Evolutionary conservation across 1,140 invertebrate species (phyloP), one percentile per base, ranked within the genome.

Genomic region (Aphaenogaster rudis): DNA sequence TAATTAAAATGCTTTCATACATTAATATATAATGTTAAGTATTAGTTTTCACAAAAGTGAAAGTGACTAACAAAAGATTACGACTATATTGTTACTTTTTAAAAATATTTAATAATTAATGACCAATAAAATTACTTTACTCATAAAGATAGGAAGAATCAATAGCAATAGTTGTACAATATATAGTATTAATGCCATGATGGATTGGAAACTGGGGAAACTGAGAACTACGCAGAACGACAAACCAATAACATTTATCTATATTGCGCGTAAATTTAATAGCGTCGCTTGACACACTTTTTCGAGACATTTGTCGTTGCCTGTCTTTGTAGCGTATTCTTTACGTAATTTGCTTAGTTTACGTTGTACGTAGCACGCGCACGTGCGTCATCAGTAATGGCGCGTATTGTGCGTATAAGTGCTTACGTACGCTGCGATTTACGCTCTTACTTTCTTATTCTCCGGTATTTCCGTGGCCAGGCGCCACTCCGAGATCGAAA

Each of bases 391-490:
- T 48, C 67, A 87, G 59, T 77, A 88, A 90, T 64, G 39, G 57
- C 61, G 87, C 77, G 88, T 64, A 88, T 69, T 63, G 88, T 85
- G 71, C 64, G 63, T 86, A 69, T 69, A 61, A 86, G 89, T 64
- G 86, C 90, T 91, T 89, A 72, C 86, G 69, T 91, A 86, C 89
- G 87, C 78, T 86, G 64, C 11, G 71, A 72, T 82, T 76, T 79
- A 66, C 82, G 92, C 91, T 90, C 93, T 94, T 93, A 93, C 93
- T 94, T 93, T 93, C 92, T 93, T 91, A 90, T 91, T 92, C 90
- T 90, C 86, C 78, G 88, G 79, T 82, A 88, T 89, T 88, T 77
- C 77, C 86, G 69, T 36, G 81, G 69, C 48, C 88, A 78, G 76
- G 79, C 88, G 84, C 82, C 80, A 90, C 76, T 77, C 52, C 54